Conservation (phyloP, 1,140 invertebrate species). For the Meteorus sp. region DNA sequence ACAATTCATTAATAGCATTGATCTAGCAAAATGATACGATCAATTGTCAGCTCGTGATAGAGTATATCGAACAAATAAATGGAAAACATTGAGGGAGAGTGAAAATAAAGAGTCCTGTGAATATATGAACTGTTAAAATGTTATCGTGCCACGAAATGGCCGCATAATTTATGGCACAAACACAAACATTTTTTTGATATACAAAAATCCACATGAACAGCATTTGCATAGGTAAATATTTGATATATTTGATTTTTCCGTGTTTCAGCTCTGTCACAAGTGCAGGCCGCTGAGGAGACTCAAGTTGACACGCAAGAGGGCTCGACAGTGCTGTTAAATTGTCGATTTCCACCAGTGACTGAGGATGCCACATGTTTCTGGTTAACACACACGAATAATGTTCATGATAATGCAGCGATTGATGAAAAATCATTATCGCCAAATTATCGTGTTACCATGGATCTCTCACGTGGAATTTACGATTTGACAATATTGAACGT, state of each 20-base stretch:
- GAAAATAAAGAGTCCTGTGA: too few relatives aligned
- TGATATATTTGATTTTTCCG: background rate
- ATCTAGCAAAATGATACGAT: too few relatives aligned
- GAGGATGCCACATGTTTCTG: slow-evolving; percentile 53
- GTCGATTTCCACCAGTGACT: slow-evolving; percentile 46
- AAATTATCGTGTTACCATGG: slow-evolving; percentile 51
- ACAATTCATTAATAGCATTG: background rate
- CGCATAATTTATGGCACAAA: too few relatives aligned
- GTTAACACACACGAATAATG: slow-evolving; percentile 53
- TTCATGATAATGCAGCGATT: slow-evolving; percentile 55
- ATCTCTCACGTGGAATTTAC: slow-evolving; percentile 78
- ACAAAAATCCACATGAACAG: background rate
- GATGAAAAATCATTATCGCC: slow-evolving; percentile 47
- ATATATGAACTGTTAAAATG: background rate
- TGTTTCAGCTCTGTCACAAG: slow-evolving; percentile 44
- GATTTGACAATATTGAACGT: slow-evolving; percentile 85
- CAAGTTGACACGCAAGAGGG: slow-evolving; percentile 57
- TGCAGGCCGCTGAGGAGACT: slow-evolving; percentile 46
- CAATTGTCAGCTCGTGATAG: too few relatives aligned
- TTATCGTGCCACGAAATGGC: too few relatives aligned
- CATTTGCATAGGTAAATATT: background rate
- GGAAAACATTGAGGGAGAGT: too few relatives aligned
- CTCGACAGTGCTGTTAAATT: slow-evolving; percentile 50
- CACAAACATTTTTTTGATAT: too few relatives aligned
- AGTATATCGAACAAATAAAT: background rate